A percentile compares a stretch with the other conserved stretches of the same genome.
These are phyloP conservation scores for Saturnia japonica DNA, from an alignment of 2,888 invertebrate species.

Conservation along the genomic window DNA sequence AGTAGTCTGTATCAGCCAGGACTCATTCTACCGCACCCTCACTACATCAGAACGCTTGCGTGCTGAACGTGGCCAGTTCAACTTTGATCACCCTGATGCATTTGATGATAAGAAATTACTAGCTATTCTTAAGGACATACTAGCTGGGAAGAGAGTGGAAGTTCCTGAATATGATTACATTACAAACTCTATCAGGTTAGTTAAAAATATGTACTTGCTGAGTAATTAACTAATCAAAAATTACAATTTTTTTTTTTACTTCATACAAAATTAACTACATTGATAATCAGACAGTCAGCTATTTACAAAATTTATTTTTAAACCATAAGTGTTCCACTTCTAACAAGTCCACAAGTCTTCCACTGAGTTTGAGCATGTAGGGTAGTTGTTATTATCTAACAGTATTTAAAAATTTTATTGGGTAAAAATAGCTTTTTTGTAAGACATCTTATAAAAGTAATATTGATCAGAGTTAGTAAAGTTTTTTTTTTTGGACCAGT, in stretches of 20 bases:
- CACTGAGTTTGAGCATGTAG: no score
- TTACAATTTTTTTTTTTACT: no score
- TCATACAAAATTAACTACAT: no score
- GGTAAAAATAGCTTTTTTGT: neutral
- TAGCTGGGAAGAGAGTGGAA: conserved; percentile 92
- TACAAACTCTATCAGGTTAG: conserved; percentile 91
- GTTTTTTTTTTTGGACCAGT: conserved; percentile 40
- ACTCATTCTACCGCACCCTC: conserved; percentile 97
- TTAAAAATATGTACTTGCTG: conserved; percentile 22
- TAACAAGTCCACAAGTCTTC: no score
- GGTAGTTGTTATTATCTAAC: no score
- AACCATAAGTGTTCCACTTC: no score
- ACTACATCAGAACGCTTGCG: conserved; percentile 89
- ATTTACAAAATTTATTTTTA: no score
- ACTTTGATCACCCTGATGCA: conserved; percentile 99
- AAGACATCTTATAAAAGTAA: neutral
- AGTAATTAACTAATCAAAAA: neutral
- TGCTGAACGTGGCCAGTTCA: conserved; percentile 95
- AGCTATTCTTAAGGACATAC: conserved; percentile 89
- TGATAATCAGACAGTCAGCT: no score
- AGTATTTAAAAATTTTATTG: no score
- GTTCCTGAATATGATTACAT: conserved; percentile 97
- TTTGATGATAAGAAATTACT: conserved; percentile 95
- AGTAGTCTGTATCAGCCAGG: conserved; percentile 97
- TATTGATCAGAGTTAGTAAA: neutral